Percentiles rank a stretch among this genome's conserved stretches.
Conservation (phyloP, 2,113 vertebrate species). For the Columba livia region DNA sequence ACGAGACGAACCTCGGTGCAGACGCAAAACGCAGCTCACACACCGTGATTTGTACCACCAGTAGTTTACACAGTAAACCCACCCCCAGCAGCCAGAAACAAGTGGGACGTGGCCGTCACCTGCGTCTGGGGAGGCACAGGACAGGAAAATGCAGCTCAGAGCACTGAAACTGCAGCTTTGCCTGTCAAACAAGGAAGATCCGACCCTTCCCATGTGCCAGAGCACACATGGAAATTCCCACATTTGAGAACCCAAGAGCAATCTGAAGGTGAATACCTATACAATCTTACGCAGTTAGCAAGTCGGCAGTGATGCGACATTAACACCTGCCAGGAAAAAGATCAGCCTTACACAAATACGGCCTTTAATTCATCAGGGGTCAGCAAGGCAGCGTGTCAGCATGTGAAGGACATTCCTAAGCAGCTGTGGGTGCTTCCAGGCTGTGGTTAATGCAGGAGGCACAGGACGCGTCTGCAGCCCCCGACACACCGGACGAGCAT, state of each 20-base stretch:
- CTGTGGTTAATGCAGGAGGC: too few relatives aligned
- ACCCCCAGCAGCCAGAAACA: background rate
- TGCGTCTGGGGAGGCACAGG: accelerated
- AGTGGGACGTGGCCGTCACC: background rate
- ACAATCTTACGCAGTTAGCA: background rate
- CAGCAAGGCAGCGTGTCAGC: too few relatives aligned
- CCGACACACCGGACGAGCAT: too few relatives aligned
- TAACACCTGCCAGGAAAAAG: background rate
- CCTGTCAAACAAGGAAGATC: too few relatives aligned
- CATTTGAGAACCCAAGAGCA: background rate
- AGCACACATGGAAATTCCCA: background rate
- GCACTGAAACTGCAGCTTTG: background rate
- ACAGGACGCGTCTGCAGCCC: too few relatives aligned
- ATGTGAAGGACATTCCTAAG: background rate
- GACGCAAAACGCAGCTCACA: background rate
- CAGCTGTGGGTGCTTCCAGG: too few relatives aligned
- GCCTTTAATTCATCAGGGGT: background rate
- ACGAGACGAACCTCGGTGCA: background rate
- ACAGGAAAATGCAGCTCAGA: background rate
- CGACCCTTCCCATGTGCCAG: too few relatives aligned
- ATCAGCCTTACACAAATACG: background rate
- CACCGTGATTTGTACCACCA: accelerated
- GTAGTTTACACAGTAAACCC: background rate
- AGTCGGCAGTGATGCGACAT: background rate
- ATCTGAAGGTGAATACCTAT: background rate